phyloP scores from a whole-genome alignment of 1,140 invertebrate species.

The Dinoponera quadriceps region DNA sequence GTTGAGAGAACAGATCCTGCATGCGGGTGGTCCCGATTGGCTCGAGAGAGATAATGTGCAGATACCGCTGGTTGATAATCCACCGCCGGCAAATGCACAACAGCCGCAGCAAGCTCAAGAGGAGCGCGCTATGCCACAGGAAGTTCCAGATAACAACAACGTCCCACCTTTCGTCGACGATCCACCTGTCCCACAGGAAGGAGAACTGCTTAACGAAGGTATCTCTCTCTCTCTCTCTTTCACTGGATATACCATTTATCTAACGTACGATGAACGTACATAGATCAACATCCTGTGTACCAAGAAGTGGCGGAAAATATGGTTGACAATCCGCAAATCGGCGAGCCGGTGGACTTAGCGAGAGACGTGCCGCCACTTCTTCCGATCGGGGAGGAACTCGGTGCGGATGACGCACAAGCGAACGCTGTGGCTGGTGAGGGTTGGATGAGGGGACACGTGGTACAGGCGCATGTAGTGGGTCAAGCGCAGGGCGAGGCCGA shows the following conservation, averaged over 20 bases:
- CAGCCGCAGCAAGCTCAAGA: constrained; percentile 70
- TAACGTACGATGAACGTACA: constrained; percentile 26
- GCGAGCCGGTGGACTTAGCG: constrained; percentile 42
- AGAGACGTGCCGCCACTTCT: constrained; percentile 54
- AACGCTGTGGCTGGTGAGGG: constrained; percentile 80
- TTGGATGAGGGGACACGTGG: constrained; percentile 60
- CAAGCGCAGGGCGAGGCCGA: constrained; percentile 88
- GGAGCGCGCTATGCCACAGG: constrained; percentile 71
- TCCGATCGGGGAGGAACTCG: constrained; percentile 69
- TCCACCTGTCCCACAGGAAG: constrained; percentile 73
- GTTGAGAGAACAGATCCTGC: constrained; percentile 98
- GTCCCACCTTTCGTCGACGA: constrained; percentile 83
- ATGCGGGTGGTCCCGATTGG: constrained; percentile 98
- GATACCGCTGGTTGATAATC: constrained; percentile 81
- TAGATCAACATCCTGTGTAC: constrained; percentile 65
- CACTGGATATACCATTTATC: no score
- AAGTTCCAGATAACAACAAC: constrained; percentile 83
- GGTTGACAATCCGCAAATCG: constrained; percentile 57
- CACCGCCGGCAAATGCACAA: constrained; percentile 72
- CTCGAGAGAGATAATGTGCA: constrained; percentile 90
- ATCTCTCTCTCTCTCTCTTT: no score
- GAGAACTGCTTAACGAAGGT: constrained; percentile 71
- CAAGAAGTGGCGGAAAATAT: constrained; percentile 70
- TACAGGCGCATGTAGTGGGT: constrained; percentile 81
- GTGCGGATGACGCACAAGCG: constrained; percentile 63